Conservation (phyloP, 2,797 vertebrate species). For the Phrynocephalus forsythii region DNA sequence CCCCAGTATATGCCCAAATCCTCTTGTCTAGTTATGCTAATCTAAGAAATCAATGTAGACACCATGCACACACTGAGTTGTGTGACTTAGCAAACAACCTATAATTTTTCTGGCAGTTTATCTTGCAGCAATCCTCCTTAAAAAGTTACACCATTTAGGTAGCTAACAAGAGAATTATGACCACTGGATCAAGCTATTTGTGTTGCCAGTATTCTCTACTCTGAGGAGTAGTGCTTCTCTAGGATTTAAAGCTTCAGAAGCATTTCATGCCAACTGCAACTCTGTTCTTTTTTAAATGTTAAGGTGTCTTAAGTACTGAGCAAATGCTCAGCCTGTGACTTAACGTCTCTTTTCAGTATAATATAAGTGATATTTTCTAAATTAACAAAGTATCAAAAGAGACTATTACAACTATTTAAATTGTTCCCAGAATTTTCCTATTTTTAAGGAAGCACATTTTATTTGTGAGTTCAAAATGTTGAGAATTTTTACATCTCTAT, state of each 20-base stretch:
- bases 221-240: not conserved
- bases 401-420: not conserved
- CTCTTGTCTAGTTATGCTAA: no score
- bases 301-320: not conserved
- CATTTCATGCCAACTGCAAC: not conserved
- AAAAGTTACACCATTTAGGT: no score
- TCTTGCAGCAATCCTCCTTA: no score
- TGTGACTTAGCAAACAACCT: no score
- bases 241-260: not conserved
- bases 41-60: no score
- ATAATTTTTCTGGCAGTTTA: no score
- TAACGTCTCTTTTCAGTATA: not conserved
- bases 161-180: no score
- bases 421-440: not conserved
- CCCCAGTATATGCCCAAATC: no score
- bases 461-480: not conserved
- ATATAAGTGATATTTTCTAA: not conserved
- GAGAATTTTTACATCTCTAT: not conserved
- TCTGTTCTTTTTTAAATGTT: not conserved
- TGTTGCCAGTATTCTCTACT: not conserved
- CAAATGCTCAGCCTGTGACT: no score
- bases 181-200: no score
- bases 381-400: not conserved
- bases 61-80: no score
- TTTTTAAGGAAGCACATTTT: not conserved